Conservation (phyloP, 2,113 vertebrate genomes). For the Pachypanchax playfairii region DNA sequence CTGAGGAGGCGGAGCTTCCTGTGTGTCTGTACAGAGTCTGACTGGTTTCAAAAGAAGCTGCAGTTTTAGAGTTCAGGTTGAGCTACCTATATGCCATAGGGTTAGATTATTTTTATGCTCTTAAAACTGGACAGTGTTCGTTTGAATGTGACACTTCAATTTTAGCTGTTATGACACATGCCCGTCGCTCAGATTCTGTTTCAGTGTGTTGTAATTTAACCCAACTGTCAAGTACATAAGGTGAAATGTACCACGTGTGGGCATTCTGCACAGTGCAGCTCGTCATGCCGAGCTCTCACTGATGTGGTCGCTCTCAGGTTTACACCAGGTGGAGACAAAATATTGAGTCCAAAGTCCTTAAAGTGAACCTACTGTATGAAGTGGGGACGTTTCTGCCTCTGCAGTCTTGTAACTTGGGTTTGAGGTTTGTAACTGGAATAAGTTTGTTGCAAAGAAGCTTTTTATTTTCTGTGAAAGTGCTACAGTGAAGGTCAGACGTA, state of each 20-base stretch:
- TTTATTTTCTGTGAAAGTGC: too few species aligned
- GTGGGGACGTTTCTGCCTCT: too few species aligned
- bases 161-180: not conserved
- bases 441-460: too few species aligned
- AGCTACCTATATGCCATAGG: not conserved
- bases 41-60: too few species aligned
- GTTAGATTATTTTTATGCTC: constrained; percentile 15
- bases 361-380: too few species aligned
- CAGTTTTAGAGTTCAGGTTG: too few species aligned
- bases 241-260: not conserved
- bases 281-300: not conserved
- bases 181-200: not conserved
- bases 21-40: not conserved
- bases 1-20: not conserved
- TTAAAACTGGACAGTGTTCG: not conserved
- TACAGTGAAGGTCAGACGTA: too few species aligned
- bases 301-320: too few species aligned
- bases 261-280: constrained; percentile 7
- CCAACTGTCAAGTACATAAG: not conserved
- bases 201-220: constrained; percentile 14
- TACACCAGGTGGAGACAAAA: too few species aligned
- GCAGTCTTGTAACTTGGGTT: too few species aligned
- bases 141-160: not conserved
- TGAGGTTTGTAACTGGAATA: too few species aligned
- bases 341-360: too few species aligned